Conservation (phyloP, 2,797 vertebrate species). For the Semotilus atromaculatus region DNA sequence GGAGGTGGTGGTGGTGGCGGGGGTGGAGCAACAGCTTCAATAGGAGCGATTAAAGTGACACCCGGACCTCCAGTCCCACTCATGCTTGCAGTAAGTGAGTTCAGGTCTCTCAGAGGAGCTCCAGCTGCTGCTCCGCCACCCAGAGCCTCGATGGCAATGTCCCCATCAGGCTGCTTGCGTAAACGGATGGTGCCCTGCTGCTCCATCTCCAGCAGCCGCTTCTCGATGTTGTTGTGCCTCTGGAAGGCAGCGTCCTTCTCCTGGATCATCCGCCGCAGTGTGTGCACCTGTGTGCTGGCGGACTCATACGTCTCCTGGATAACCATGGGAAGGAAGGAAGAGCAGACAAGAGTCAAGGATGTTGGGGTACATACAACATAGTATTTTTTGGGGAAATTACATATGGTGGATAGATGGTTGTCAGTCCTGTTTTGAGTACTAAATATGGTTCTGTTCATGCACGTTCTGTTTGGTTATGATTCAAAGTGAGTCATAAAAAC, state of each 20-base stretch:
- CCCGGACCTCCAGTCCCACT: conserved; percentile 64
- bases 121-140: conserved; percentile 64
- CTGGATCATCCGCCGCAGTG: conserved; percentile 90
- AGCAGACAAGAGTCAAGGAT: background rate
- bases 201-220: conserved; percentile 78
- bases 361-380: background rate
- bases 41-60: conserved; percentile 71
- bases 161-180: conserved; percentile 80
- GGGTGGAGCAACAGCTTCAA: conserved; percentile 82
- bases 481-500: background rate
- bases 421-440: background rate
- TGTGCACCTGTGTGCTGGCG: conserved; percentile 91
- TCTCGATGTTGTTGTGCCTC: conserved; percentile 84
- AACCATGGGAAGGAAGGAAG: background rate
- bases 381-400: background rate
- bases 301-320: conserved; percentile 92
- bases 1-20: conserved; percentile 85
- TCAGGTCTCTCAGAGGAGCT: conserved; percentile 68
- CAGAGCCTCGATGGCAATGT: conserved; percentile 78
- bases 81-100: conserved; percentile 64
- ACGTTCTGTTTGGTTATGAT: background rate
- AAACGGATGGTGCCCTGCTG: conserved; percentile 80
- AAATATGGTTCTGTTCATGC: background rate
- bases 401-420: background rate
- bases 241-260: conserved; percentile 95